These are phyloP conservation scores for Zapus hudsonius DNA, from an alignment of 2,113 vertebrate genomes.

Conservation along the genomic window DNA sequence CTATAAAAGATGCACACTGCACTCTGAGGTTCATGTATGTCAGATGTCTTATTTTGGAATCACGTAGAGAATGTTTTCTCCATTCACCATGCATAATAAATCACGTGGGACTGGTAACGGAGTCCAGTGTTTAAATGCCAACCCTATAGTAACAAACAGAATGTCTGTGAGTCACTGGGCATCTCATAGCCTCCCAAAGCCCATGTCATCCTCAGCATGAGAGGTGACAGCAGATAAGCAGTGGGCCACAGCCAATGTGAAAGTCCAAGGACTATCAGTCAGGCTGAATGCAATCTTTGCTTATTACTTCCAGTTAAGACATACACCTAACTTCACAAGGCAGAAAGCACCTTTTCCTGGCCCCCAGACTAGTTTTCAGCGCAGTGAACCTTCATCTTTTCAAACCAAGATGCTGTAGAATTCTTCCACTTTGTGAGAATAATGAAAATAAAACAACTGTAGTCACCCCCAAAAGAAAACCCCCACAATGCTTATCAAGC, in stretches of 20 bases:
- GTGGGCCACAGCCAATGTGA: background rate
- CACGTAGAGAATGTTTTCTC: background rate
- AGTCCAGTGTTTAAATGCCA: background rate
- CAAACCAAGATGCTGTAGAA: conserved; percentile 21
- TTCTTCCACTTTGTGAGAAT: background rate
- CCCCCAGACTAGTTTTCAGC: background rate
- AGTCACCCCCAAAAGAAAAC: conserved; percentile 28
- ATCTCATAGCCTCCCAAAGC: background rate
- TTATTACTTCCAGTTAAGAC: background rate
- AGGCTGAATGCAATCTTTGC: conserved; percentile 17
- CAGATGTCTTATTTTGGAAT: conserved; percentile 11
- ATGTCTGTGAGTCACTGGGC: background rate
- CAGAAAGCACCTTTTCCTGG: background rate
- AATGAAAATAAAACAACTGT: conserved; percentile 20
- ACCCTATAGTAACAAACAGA: background rate
- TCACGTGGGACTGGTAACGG: background rate
- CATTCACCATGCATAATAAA: background rate
- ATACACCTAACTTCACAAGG: conserved; percentile 33
- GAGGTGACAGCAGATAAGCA: background rate
- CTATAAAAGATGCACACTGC: background rate
- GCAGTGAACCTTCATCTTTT: background rate
- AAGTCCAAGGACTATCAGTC: background rate
- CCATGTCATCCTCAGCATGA: background rate
- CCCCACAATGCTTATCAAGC: background rate
- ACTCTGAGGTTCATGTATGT: background rate